Percentiles rank a stretch among this genome's conserved stretches.
Evolutionary conservation across 2,113 vertebrate genomes (phyloP).

Genomic region (Leucosticte australis): DNA sequence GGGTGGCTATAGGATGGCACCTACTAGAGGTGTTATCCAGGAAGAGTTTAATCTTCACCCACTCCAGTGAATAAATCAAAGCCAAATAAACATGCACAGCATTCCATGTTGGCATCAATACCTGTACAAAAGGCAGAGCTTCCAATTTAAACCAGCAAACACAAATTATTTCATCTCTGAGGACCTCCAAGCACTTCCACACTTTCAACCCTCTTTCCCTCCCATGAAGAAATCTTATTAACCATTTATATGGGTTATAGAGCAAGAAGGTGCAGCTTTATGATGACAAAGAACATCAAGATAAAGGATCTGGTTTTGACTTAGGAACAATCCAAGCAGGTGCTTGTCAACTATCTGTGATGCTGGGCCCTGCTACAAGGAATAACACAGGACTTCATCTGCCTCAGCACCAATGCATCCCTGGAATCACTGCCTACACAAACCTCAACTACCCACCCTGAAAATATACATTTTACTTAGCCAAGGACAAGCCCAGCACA

Average conservation of each 20-base stretch:
- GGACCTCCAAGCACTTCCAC: neutral
- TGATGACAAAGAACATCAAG: neutral
- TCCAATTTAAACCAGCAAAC: neutral
- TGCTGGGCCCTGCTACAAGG: neutral
- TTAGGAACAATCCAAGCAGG: neutral
- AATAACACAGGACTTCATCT: neutral
- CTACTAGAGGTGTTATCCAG: accelerated
- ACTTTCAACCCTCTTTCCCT: neutral
- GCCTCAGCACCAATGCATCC: neutral
- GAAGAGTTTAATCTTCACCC: neutral
- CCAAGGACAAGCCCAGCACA: neutral
- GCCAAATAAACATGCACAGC: neutral
- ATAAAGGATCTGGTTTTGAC: neutral
- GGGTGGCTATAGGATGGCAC: neutral
- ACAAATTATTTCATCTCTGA: neutral
- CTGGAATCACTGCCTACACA: neutral
- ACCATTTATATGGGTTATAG: neutral
- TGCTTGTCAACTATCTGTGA: neutral
- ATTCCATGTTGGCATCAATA: neutral
- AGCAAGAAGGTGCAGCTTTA: neutral
- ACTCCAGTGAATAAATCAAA: neutral
- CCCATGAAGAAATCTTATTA: neutral
- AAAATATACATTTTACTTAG: neutral
- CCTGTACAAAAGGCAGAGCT: neutral
- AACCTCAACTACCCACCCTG: neutral